Base-by-base conservation (phyloP, 1,140 invertebrate genomes). In the Brachionus angularis region DNA sequence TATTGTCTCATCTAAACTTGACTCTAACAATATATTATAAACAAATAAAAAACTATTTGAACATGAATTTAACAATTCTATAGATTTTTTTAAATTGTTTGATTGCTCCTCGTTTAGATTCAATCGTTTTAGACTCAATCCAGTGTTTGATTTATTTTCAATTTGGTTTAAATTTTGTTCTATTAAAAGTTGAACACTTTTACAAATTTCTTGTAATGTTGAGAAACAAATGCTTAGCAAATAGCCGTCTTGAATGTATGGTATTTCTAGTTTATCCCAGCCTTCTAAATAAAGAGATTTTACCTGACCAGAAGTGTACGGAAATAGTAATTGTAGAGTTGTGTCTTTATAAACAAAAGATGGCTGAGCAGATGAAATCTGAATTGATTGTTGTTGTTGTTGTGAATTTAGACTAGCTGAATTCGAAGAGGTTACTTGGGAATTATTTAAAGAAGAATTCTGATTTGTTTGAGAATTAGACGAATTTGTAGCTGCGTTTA, bases 211-310 rank as follows among this genome's bases (percentile, higher is more conserved):
- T 74, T 95, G 82, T 8, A 97, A 82, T 79, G 91, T 92, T 31
- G 90, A 88, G 81, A 94, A 96, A 0, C 92, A 92, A 25, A 96
- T 85, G 0, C 93, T 95, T 64, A 97, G 89, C 33, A 92, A 91
- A 84, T 97, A 97, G 7, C 93, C 93, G 74, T 96, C 92, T 12
- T 91, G 89, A 74, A 96, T 89, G 34, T 85, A 82, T 0, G 92
- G 93, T n/a, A 92, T 89, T 75, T 97, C 94, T 7, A 89, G 86
- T 80, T 94, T 93, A 76, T 98, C 94, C 74, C 95, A 81, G 88
- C 94, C 90, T 79, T 98, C 94, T 75, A 96, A 84, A 79, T 91
- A 92, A 25, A 88, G 86, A 47, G 90, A 87, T 84, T 91, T 93
- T 0, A 89, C 86, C 76, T 89, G 87, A 27, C 89, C 91, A 34